Percentiles rank a stretch among this genome's conserved stretches.
phyloP scores from a whole-genome alignment of 2,888 invertebrate genomes.

The Eubasilissa splendida region DNA sequence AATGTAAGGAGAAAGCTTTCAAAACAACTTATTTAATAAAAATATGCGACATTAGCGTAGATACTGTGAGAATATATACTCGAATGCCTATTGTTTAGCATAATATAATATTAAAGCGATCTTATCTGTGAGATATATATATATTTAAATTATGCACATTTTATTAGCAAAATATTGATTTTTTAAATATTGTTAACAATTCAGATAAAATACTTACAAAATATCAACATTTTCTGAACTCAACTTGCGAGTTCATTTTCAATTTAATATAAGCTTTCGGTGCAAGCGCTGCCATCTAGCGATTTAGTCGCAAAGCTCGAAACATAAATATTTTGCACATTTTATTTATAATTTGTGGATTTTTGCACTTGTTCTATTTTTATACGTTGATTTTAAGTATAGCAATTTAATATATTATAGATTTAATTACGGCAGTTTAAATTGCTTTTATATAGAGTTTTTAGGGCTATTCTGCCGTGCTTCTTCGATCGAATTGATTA shows the following conservation, averaged over 20 bases:
- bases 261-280: too few relatives aligned
- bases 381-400: too few relatives aligned
- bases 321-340: neutral
- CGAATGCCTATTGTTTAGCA: too few relatives aligned
- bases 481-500: too few relatives aligned
- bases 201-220: neutral
- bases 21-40: slow-evolving; percentile 10
- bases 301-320: neutral
- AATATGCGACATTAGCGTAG: neutral
- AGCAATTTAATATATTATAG: too few relatives aligned
- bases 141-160: neutral
- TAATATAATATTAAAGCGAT: too few relatives aligned
- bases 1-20: slow-evolving; percentile 15
- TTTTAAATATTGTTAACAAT: neutral
- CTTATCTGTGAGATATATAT: too few relatives aligned
- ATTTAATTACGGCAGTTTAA: too few relatives aligned
- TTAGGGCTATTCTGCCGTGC: too few relatives aligned
- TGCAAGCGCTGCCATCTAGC: slow-evolving; percentile 2
- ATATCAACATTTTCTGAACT: neutral
- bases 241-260: neutral
- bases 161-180: neutral
- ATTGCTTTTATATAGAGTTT: neutral
- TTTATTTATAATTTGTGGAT: too few relatives aligned
- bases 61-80: too few relatives aligned
- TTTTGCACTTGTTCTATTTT: too few relatives aligned